Evolutionary conservation across 2,888 invertebrate species (phyloP), one percentile per base, ranked within the genome.

Genomic region (Cerastoderma edule): DNA sequence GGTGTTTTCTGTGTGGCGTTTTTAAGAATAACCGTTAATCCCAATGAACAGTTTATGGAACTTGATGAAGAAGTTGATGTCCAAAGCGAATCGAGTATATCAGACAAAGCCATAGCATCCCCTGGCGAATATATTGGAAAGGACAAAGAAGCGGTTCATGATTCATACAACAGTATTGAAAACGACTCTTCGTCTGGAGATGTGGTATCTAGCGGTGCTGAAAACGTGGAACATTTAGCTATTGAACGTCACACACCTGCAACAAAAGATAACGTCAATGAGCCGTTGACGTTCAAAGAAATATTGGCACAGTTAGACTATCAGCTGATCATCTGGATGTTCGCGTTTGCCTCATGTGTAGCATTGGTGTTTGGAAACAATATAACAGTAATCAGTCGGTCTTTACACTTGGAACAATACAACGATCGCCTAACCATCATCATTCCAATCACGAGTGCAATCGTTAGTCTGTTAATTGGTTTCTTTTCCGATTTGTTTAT

Each of bases 281-380:
- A 30, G 16, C 70, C 56, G 0, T 39, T 81, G 54, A 56, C 78
- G 6, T 48, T 85, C 10, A 64, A 48, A 24, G 57, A 84, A 69
- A 67, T 83, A 35, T 50, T 85, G 16, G 39, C 60, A 27, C 78
- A 75, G 44, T 5, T 77, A 1, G 78, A 84, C 56, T 85, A 68
- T 63, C 78, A 84, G n/a, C 22, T 80, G 3, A 74, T 84, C 28
- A 63, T 69, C 2, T 80, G 83, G 79, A 72, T 79, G 69, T 73
- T 85, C 33, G 77, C 79, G 2, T 86, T 85, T 60, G 76, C 83
- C 19, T 80, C 86, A 6, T 54, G 67, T 22, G 80, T 86, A 19
- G 83, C 85, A 8, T 64, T 85, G 16, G 83, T 84, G 2, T 85
- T 77, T 64, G 75, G 72, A 3, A 81, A 80, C 56, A 84, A 85